These are phyloP conservation scores for Propithecus coquereli DNA, from an alignment of 2,113 vertebrate genomes.

Conservation along the genomic window DNA sequence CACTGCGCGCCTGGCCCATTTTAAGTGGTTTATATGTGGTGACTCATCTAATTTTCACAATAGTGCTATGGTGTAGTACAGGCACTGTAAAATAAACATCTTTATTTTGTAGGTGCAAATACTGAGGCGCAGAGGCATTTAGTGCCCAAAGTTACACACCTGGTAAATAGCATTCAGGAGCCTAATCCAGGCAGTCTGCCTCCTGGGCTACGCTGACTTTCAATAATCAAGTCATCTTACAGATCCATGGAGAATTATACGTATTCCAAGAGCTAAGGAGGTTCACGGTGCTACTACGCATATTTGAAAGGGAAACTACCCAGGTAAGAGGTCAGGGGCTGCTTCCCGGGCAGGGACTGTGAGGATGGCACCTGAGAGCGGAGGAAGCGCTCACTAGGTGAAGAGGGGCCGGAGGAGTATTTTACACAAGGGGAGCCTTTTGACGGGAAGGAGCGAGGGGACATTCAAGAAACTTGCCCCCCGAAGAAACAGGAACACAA, in stretches of 20 bases:
- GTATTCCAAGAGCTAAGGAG: not conserved
- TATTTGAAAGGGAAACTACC: not conserved
- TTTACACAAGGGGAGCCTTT: not conserved
- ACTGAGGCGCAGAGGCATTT: not conserved
- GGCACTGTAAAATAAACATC: not conserved
- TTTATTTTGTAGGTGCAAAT: conserved; percentile 44
- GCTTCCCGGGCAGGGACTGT: not conserved
- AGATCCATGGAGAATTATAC: not conserved
- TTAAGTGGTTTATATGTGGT: no score
- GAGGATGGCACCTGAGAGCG: not conserved
- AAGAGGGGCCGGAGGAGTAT: not conserved
- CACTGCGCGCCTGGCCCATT: accelerated
- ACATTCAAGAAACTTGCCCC: not conserved
- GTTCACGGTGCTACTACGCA: not conserved
- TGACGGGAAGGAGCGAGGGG: not conserved
- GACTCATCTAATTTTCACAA: not conserved
- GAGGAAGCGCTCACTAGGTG: not conserved
- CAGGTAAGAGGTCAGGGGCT: not conserved
- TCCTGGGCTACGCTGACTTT: not conserved
- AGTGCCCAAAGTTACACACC: conserved; percentile 26
- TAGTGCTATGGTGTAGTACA: no score
- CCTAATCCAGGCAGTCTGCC: not conserved
- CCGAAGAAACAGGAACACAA: not conserved
- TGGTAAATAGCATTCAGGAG: not conserved
- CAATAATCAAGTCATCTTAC: not conserved